phyloP scores from a whole-genome alignment of 2,888 invertebrate genomes.

The Frankliniella fusca region DNA sequence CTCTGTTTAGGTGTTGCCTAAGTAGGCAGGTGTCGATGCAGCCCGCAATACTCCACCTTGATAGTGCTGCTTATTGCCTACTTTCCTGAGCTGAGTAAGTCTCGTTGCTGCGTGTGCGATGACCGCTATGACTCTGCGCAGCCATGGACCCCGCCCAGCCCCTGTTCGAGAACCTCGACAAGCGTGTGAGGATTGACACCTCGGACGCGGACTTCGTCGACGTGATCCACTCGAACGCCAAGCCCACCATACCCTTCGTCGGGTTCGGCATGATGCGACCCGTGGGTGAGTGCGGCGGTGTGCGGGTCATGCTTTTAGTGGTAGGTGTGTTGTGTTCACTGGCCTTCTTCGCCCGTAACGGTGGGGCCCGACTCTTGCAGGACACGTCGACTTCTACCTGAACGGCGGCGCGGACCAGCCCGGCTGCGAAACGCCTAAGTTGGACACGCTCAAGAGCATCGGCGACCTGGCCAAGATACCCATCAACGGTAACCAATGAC shows the following conservation, averaged over 20 bases:
- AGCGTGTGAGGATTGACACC: constrained; percentile 52
- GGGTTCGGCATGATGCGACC: constrained; percentile 59
- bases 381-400: constrained; percentile 62
- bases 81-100: background rate
- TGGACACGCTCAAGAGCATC: constrained; percentile 36
- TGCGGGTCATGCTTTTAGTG: too few species aligned
- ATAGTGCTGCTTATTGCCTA: too few species aligned
- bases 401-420: constrained; percentile 66
- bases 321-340: too few species aligned
- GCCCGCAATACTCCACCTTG: too few species aligned
- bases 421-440: constrained; percentile 50
- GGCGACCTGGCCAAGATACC: constrained; percentile 15
- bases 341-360: too few species aligned
- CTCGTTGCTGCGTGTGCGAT: too few species aligned
- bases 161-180: constrained; percentile 52
- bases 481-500: background rate
- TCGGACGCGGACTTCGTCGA: constrained; percentile 60
- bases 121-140: constrained; percentile 38
- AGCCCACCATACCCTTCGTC: constrained; percentile 49
- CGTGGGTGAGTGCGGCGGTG: constrained; percentile 49
- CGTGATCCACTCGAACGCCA: constrained; percentile 59
- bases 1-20: too few species aligned
- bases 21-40: too few species aligned
- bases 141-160: constrained; percentile 64
- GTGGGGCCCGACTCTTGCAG: constrained; percentile 40